Base-by-base conservation (phyloP, 2,888 invertebrate genomes). In the Monochamus alternatus region DNA sequence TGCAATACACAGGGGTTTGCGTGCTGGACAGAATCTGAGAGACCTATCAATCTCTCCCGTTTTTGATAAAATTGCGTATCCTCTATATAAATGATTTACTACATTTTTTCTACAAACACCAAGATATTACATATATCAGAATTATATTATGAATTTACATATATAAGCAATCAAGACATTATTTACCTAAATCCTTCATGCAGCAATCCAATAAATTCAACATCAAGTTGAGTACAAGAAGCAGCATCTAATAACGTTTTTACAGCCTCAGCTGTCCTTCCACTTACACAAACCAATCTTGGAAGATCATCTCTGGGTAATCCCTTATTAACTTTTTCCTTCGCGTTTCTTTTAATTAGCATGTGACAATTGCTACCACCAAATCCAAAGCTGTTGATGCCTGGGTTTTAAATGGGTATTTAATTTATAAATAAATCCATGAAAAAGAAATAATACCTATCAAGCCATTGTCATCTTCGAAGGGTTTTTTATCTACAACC, bases 321-420 rank as follows among this genome's bases (percentile, higher is more conserved):
- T 1, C 81, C 82, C 2, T 90, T 89, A 85, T 94, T 94, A 0
- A 91, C 88, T 89, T 94, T 94, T 59, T 84, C 90, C 78, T 92
- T 92, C 0, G 90, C 85, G 71, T 92, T 89, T 62, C 93, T 92
- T 86, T 92, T 92, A 10, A 95, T 86, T 63, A 95, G 86, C 22
- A 93, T 90, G 84, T 95, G 95, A 63, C 94, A 94, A 85, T 97
- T 97, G 5, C 95, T 94, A 0, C 98, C 98, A 44, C 98, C 98
- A 86, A 98, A 98, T 0, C 98, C 98, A 87, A 98, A 98, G 7
- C 96, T 97, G 90, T 96, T 98, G 38, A 98, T 91, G 3, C 95
- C 97, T 84, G 78, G 14, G 63, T 44, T 43, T 44, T n/a, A 94
- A 93, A 86, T 38, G 93, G 90, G 38, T 59, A 55, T 38, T 31